phyloP scores from a whole-genome alignment of 2,888 invertebrate genomes.

The Troglohyphantes excavatus region DNA sequence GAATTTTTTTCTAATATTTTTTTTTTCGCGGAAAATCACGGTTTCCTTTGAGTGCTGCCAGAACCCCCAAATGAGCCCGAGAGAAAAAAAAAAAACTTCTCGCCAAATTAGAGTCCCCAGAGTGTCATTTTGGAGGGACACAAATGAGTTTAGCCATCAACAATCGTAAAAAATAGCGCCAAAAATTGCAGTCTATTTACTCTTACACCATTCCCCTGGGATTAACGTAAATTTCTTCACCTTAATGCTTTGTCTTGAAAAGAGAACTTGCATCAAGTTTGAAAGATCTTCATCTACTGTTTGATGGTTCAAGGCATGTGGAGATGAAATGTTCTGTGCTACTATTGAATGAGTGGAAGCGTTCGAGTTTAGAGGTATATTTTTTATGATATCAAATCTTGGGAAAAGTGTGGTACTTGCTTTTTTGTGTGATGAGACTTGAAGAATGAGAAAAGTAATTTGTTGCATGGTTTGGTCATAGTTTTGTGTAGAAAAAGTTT shows the following conservation, averaged over 20 bases:
- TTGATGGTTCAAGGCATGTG: neutral
- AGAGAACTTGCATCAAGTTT: neutral
- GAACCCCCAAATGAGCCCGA: slow-evolving; percentile 18
- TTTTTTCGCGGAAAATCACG: slow-evolving; percentile 25
- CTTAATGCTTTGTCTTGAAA: slow-evolving; percentile 11
- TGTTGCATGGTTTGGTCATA: too few species aligned
- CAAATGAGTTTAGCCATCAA: slow-evolving; percentile 72
- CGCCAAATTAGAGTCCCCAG: slow-evolving; percentile 56
- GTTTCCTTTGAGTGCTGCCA: slow-evolving; percentile 33
- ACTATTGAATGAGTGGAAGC: too few species aligned
- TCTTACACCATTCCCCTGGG: neutral
- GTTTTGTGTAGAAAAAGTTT: too few species aligned
- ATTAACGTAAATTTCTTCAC: slow-evolving; percentile 43
- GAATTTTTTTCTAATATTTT: slow-evolving; percentile 4
- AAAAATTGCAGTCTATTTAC: slow-evolving; percentile 44
- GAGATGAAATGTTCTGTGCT: neutral
- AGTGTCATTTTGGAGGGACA: slow-evolving; percentile 60
- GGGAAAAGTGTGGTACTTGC: too few species aligned
- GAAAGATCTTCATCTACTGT: neutral
- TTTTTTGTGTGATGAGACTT: too few species aligned
- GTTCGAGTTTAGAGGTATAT: too few species aligned
- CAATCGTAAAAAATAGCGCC: slow-evolving; percentile 44
- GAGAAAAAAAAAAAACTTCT: slow-evolving; percentile 41
- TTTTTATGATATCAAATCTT: too few species aligned
- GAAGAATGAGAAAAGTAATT: too few species aligned